Evolutionary conservation across 2,888 invertebrate genomes (phyloP), one percentile per base, ranked within the genome.

Genomic region (Eumerus sabulonum): DNA sequence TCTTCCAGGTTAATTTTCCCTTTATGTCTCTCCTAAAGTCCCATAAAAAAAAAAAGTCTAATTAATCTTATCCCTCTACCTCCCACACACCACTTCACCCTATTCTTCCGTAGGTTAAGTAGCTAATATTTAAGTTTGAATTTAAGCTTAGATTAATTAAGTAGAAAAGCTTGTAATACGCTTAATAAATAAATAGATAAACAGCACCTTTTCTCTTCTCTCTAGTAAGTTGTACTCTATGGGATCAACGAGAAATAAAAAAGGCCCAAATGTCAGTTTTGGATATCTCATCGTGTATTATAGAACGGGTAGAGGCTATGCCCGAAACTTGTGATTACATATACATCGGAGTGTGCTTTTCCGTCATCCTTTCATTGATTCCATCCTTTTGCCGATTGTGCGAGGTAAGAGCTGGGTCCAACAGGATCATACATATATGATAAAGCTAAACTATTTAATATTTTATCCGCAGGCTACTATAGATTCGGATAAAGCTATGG

Each of bases 231-330:
- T 98, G 98, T 87, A 96, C 97, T 56, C 94, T 98, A 90, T 98
- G 98, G 98, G 96, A 97, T 86, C 92, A 93, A 35, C 93, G 94
- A 7, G 96, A 97, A 79, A 93, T 95, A 18, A 95, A 97, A 85
- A 98, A 98, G 87, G 96, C 96, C 0, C 97, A 98, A 88, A 91
- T 98, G 82, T 96, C 97, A 0, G 97, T 97, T 1, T 91, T 98
- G 72, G 98, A 98, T 89, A 98, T 98, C 84, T 97, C 97, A 86
- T 97, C 97, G 84, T 94, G 94, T 82, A 98, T 98, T 85, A 98
- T 98, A 82, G 94, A 95, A 82, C 93, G 95, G 83, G 98, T 98
- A 1, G 98, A 98, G 84, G 91, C 92, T 16, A 93, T 94, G 90
- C 93, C 94, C 0, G 94, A 95, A 86, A 93, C 93, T 83, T 92